Base-by-base conservation (phyloP, 2,797 vertebrate species). In the Hephaestus fuliginosus region DNA sequence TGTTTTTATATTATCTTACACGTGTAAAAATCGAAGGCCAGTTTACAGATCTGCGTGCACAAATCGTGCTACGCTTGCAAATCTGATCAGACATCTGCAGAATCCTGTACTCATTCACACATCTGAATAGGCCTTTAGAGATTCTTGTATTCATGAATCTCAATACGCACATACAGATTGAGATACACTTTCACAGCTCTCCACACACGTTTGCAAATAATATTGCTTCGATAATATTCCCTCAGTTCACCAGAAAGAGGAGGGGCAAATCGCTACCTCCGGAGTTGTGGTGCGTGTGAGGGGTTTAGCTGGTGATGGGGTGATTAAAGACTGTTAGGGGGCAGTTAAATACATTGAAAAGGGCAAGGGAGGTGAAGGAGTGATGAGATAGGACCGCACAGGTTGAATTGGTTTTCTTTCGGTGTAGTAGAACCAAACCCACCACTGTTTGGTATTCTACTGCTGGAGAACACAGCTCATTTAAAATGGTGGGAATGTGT, bases 341-440 rank as follows among this genome's bases (percentile, higher is more conserved):
- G 25, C 77, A 49, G 61, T 86, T 87, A 80, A 86, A 85, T 77
- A 73, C 88, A 80, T 82, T 30, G 49, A 22, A 78, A 44, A 77
- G 74, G 56, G 49, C 67, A 73, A 11, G 7, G 7, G 18, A 72
- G 67, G 76, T 78, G 57, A 84, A 62, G 52, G 67, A 80, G 70
- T 73, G 70, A 82, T 73, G 68, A 70, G 69, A 66, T 28, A 30
- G 22, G 73, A 14, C 56, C 58, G 33, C 18, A 3, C 39, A 57
- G 30, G 43, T 17, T 74, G 49, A 67, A 77, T 75, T 79, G 46
- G 15, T 75, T 81, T 84, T 81, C 68, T 74, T 65, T 51, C 63
- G n/a, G 41, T 46, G 48, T 61, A 73, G 39, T 13, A 48, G 65
- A 68, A 60, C 18, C 62, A 52, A 51, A 75, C 70, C 53, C 41